Conservation (phyloP, 2,888 invertebrate species). For the Drosophila siamana region DNA sequence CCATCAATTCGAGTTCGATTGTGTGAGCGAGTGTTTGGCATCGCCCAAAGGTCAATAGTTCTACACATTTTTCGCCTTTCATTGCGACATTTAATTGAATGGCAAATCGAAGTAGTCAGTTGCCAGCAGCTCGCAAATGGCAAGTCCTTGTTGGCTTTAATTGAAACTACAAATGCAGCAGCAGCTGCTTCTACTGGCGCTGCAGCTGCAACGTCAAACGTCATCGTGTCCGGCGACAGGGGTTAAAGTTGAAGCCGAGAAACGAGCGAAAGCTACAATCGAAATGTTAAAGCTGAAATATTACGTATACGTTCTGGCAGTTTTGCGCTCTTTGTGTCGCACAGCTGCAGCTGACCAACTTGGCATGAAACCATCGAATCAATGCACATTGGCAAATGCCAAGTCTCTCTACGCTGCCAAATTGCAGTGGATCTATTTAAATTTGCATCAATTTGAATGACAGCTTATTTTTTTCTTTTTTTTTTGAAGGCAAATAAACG, state of each 20-base stretch:
- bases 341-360: neutral
- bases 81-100: constrained; percentile 39
- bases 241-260: neutral
- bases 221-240: constrained; percentile 1
- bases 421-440: neutral
- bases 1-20: constrained; percentile 56
- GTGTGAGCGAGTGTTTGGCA: constrained; percentile 38
- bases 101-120: constrained; percentile 19
- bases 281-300: neutral
- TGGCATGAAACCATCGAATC: neutral
- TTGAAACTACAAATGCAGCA: neutral
- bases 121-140: constrained; percentile 10
- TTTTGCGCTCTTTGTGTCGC: too few species aligned
- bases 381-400: neutral
- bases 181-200: too few species aligned
- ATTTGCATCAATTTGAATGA: neutral
- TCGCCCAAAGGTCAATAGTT: constrained; percentile 61
- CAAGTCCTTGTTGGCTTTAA: constrained; percentile 2
- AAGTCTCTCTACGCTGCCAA: neutral
- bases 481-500: neutral
- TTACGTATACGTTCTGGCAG: neutral
- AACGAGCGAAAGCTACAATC: neutral
- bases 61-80: constrained; percentile 14
- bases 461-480: too few species aligned
- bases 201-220: neutral